Conservation (phyloP, 2,113 vertebrate species). For the Trichomycterus rosablanca region DNA sequence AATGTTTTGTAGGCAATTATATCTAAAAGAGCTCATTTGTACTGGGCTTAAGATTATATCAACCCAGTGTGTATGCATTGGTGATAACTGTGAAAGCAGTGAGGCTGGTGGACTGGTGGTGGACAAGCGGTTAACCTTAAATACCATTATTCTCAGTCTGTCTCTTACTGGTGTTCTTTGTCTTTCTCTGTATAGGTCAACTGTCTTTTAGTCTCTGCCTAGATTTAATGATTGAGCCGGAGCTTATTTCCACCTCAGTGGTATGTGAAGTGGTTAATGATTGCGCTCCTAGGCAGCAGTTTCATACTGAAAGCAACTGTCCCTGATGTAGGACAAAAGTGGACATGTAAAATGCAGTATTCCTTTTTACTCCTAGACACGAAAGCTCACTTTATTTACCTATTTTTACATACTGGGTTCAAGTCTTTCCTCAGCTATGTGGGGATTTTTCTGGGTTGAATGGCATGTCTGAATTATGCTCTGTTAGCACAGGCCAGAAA, state of each 20-base stretch:
- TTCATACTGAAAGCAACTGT: background rate
- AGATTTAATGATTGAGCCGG: conserved; percentile 46
- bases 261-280: conserved; percentile 47
- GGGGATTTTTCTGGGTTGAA: conserved; percentile 6
- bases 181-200: background rate
- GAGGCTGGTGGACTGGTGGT: too few relatives aligned
- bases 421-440: conserved; percentile 1
- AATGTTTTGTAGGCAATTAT: too few relatives aligned
- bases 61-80: background rate
- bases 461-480: background rate
- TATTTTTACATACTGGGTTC: background rate
- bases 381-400: background rate
- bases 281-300: conserved; percentile 32
- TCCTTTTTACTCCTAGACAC: background rate
- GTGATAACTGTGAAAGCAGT: conserved; percentile 2
- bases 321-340: conserved; percentile 20
- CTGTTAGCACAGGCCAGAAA: background rate
- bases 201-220: background rate
- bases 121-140: conserved; percentile 27
- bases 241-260: conserved; percentile 15
- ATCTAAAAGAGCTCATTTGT: too few relatives aligned
- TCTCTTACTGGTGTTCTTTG: background rate
- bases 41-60: too few relatives aligned
- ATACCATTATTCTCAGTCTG: conserved; percentile 7
- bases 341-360: conserved; percentile 1